These are phyloP conservation scores for Beris chalybata DNA, from an alignment of 2,888 invertebrate genomes.

Conservation along the genomic window DNA sequence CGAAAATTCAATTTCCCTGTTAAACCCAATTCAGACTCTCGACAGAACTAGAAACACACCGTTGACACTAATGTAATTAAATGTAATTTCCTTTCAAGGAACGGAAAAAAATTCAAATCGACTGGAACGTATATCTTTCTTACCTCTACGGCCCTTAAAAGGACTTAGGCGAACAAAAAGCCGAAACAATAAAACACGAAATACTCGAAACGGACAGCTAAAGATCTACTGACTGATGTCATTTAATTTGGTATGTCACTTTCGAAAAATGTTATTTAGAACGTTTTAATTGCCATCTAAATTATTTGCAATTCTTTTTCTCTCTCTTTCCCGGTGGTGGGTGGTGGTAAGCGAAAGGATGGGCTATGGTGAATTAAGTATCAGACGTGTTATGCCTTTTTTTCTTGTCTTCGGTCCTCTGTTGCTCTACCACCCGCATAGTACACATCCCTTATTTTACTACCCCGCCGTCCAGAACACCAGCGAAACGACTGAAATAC, in stretches of 20 bases:
- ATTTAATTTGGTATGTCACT: slow-evolving; percentile 39
- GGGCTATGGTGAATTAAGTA: no score
- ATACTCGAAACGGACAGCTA: slow-evolving; percentile 26
- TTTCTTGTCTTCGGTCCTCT: no score
- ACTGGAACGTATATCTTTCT: no score
- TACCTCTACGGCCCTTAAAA: no score
- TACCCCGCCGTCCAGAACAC: no score
- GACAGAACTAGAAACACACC: no score
- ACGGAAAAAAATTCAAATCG: not conserved
- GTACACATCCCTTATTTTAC: no score
- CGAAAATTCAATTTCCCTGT: no score
- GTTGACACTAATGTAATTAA: not conserved
- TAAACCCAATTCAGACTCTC: no score
- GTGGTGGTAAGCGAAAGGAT: not conserved
- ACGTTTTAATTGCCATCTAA: slow-evolving; percentile 40
- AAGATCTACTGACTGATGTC: slow-evolving; percentile 38
- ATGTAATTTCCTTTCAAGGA: not conserved
- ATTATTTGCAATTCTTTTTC: slow-evolving; percentile 40
- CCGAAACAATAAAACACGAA: slow-evolving; percentile 27
- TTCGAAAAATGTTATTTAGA: slow-evolving; percentile 38
- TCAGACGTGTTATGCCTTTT: no score
- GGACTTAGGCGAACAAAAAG: slow-evolving; percentile 12
- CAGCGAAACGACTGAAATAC: slow-evolving; percentile 14
- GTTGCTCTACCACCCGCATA: no score
- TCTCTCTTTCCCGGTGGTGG: not conserved